phyloP scores from a whole-genome alignment of 2,888 invertebrate species.

The Athrips mouffetella region DNA sequence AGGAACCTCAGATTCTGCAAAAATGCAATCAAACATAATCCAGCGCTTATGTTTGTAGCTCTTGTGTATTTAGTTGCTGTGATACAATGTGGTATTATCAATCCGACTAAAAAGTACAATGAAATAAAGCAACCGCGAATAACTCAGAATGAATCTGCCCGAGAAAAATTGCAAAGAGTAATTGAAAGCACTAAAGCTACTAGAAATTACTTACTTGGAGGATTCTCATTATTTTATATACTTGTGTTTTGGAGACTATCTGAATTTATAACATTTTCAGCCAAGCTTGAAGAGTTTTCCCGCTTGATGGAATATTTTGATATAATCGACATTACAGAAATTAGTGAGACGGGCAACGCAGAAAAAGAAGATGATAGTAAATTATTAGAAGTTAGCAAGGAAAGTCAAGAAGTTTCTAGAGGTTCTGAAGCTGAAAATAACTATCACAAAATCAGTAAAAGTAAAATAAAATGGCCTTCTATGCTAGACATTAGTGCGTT shows the following conservation, averaged over 20 bases:
- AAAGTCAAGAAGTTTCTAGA: neutral
- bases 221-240: conserved; percentile 52
- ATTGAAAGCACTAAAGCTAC: conserved; percentile 47
- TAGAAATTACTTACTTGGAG: conserved; percentile 53
- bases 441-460: neutral
- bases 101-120: conserved; percentile 41
- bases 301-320: conserved; percentile 54
- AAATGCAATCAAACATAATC: conserved; percentile 21
- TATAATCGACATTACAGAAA: conserved; percentile 42
- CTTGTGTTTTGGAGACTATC: conserved; percentile 47
- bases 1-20: conserved; percentile 34
- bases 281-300: conserved; percentile 56
- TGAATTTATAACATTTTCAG: conserved; percentile 55
- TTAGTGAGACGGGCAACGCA: conserved; percentile 15
- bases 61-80: conserved; percentile 34
- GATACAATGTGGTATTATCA: conserved; percentile 40
- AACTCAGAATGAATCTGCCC: conserved; percentile 28
- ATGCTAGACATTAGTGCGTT: neutral
- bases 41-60: conserved; percentile 10
- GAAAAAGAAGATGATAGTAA: conserved; percentile 16
- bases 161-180: conserved; percentile 40
- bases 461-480: neutral
- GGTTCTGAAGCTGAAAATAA: neutral
- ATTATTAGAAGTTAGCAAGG: neutral
- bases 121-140: conserved; percentile 25